Evolutionary conservation across 2,888 invertebrate genomes (phyloP), one percentile per base, ranked within the genome.

Genomic region (Buathra laborator): DNA sequence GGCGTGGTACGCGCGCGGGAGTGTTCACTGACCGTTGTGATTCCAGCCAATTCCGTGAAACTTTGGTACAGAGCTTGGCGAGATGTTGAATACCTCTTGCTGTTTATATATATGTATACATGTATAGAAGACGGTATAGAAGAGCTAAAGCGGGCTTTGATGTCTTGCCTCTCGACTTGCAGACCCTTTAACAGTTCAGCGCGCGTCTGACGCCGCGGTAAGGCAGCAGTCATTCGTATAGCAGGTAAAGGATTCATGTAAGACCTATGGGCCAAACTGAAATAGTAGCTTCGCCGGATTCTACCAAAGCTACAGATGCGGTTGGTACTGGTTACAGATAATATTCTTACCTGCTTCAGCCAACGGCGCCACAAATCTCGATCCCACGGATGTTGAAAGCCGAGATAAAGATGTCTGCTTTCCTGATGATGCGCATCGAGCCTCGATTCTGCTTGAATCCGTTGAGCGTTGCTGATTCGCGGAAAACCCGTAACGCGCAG

Each of bases 321-420:
- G 7, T 32, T 24, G 5, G 0, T 24, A 29, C n/a, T 10, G 10
- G 29, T 72, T 24, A n/a, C 51, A 48, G 14, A 19, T 37, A n/a
- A 74, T 32, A 51, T 29, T 84, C 88, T 90, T 93, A 96, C 96
- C 95, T 95, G 95, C 92, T 95, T 95, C 9, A 96, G 92, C 96
- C 96, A 96, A 88, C 94, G 94, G 86, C 95, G 95, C 96, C 96
- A 96, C 90, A 96, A 94, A 88, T 96, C 96, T 88, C 96, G 94
- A 90, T 96, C 96, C 96, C 96, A 96, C 85, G 95, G 94, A 62
- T 95, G 95, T 87, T 95, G 95, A 92, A 96, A 96, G 72, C 96
- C 96, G 2, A 96, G 94, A 90, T 96, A 96, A 66, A 96, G 94
- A 89, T 96, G 96, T 89, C 95, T 94, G 48, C 93, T 93, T 70